These are phyloP conservation scores for Monodelphis domestica DNA, from an alignment of 2,797 vertebrate genomes.

Conservation along the genomic window DNA sequence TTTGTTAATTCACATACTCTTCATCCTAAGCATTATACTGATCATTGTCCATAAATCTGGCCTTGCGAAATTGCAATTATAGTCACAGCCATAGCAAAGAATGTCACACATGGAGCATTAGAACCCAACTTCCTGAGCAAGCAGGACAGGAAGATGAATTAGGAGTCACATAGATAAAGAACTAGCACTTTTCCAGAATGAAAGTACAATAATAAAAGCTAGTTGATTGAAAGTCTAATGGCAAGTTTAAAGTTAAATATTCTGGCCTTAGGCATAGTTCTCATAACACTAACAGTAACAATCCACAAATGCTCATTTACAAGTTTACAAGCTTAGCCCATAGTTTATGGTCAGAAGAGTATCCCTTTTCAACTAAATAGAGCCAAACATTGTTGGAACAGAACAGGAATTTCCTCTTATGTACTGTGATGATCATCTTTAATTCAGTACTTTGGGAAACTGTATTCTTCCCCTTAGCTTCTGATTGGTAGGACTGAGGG, in stretches of 20 bases:
- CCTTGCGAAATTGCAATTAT: slow-evolving; percentile 28
- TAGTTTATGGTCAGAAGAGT: background rate
- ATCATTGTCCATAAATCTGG: slow-evolving; percentile 15
- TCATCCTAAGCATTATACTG: background rate
- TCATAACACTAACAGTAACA: slow-evolving; percentile 59
- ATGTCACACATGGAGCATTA: slow-evolving; percentile 11
- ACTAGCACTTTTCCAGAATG: slow-evolving; percentile 49
- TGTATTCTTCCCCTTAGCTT: background rate
- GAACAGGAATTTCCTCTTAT: background rate
- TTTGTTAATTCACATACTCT: background rate
- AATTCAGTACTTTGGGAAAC: background rate
- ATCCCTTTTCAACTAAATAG: background rate
- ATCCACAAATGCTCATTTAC: slow-evolving; percentile 41
- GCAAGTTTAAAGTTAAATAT: slow-evolving; percentile 64
- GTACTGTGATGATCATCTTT: background rate
- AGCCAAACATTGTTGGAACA: background rate
- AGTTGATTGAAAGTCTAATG: slow-evolving; percentile 61
- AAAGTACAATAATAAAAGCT: slow-evolving; percentile 73
- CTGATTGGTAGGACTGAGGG: background rate
- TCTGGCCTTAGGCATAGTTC: slow-evolving; percentile 59
- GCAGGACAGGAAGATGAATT: slow-evolving; percentile 49
- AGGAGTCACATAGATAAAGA: slow-evolving; percentile 28
- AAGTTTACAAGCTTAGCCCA: slow-evolving; percentile 3
- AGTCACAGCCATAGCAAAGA: slow-evolving; percentile 12
- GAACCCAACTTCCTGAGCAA: slow-evolving; percentile 56